These are phyloP conservation scores for Drosophila ogumai DNA, from an alignment of 1,140 invertebrate species.

Conservation along the genomic window DNA sequence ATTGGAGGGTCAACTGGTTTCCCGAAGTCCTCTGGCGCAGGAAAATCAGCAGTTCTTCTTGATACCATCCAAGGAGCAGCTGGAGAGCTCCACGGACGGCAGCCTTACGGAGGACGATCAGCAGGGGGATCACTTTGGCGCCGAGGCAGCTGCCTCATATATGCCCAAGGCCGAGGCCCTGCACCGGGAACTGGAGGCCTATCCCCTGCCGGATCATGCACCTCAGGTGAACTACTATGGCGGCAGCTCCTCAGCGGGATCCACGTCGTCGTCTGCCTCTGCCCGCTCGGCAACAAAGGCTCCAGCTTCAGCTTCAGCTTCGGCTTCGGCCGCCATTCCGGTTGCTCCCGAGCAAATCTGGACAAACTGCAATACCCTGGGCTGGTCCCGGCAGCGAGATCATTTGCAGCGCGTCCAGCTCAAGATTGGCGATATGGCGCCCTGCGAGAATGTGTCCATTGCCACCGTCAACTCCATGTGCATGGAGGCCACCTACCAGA, in stretches of 20 bases:
- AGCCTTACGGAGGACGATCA: conserved; percentile 14
- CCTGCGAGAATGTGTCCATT: conserved; percentile 93
- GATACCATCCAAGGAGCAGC: conserved; percentile 59
- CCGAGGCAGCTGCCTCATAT: conserved; percentile 56
- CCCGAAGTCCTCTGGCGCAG: conserved; percentile 53
- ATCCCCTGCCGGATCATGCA: conserved; percentile 72
- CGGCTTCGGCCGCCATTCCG: neutral
- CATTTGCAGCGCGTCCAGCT: conserved; percentile 92
- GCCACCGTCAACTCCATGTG: conserved; percentile 92
- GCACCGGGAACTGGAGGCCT: conserved; percentile 61
- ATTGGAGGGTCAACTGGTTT: conserved; percentile 42
- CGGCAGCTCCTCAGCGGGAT: conserved; percentile 2
- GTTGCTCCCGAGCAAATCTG: conserved; percentile 68
- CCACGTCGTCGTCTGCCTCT: conserved; percentile 12
- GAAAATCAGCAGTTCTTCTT: conserved; percentile 82
- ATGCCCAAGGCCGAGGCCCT: conserved; percentile 79
- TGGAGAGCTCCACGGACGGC: conserved; percentile 39
- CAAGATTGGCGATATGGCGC: conserved; percentile 90
- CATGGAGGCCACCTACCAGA: conserved; percentile 91
- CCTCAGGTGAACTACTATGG: conserved; percentile 78
- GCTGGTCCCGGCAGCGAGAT: conserved; percentile 93
- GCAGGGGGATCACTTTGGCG: conserved; percentile 18
- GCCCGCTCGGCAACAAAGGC: conserved; percentile 44
- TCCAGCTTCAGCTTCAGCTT: conserved; percentile 16
- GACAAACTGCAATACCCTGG: conserved; percentile 91